phyloP scores from a whole-genome alignment of 2,888 invertebrate genomes.

The Sarcophaga subvicina region DNA sequence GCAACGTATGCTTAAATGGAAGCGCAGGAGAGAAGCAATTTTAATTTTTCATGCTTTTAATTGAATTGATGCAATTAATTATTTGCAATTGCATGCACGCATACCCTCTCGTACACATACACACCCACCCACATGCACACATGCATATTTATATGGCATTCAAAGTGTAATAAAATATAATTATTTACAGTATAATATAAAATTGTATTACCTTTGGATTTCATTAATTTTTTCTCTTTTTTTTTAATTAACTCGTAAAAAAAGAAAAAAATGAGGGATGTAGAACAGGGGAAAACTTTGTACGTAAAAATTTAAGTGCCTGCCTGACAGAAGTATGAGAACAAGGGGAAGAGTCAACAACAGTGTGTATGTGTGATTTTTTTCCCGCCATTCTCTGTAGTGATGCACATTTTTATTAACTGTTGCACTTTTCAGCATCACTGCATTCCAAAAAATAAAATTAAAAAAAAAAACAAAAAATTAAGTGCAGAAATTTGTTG shows the following conservation, averaged over 20 bases:
- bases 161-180: background rate
- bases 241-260: background rate
- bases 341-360: background rate
- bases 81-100: background rate
- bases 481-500: background rate
- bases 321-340: background rate
- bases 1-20: background rate
- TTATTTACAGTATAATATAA: background rate
- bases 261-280: background rate
- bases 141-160: background rate
- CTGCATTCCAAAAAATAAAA: background rate
- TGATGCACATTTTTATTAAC: background rate
- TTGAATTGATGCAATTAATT: constrained; percentile 11
- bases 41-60: background rate
- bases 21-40: background rate
- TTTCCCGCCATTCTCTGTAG: background rate
- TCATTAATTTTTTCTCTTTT: background rate
- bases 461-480: background rate
- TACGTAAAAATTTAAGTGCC: too few relatives aligned
- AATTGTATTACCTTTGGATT: background rate
- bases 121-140: background rate
- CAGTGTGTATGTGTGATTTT: too few relatives aligned
- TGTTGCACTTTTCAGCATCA: background rate
- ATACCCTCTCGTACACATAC: background rate
- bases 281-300: too few relatives aligned